Conservation (phyloP, 23 tunicate genomes). For the Clavelina lepadiformis region DNA sequence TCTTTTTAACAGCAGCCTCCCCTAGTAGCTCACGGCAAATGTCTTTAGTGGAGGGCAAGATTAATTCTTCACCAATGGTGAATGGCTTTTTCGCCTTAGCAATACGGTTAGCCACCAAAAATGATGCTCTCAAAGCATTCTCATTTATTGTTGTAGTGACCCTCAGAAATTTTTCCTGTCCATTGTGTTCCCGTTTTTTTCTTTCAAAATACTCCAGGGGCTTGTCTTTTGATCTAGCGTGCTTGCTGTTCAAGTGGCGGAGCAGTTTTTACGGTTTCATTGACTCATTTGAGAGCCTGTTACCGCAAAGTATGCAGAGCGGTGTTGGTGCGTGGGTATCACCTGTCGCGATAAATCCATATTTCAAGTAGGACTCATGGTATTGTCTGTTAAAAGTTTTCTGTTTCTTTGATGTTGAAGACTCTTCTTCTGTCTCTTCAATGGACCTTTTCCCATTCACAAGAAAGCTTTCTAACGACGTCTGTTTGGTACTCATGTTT, state of each 20-base stretch:
- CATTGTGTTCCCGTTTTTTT: slow-evolving; percentile 15
- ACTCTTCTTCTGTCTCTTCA: too few relatives aligned
- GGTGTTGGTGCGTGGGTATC: slow-evolving; percentile 23
- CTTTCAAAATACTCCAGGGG: slow-evolving; percentile 37
- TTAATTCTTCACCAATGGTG: slow-evolving; percentile 28
- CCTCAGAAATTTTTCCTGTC: slow-evolving; percentile 16
- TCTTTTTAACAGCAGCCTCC: slow-evolving; percentile 28
- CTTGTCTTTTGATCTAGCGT: slow-evolving; percentile 30
- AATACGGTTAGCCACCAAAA: slow-evolving; percentile 16
- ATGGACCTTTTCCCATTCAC: too few relatives aligned
- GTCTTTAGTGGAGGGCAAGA: slow-evolving; percentile 7
- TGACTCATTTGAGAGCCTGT: slow-evolving; percentile 13
- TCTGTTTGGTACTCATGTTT: too few relatives aligned
- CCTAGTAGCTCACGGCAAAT: slow-evolving; percentile 30
- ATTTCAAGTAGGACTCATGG: too few relatives aligned
- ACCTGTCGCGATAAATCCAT: slow-evolving; percentile 26
- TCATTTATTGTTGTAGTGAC: slow-evolving; percentile 1
- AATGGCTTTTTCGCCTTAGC: slow-evolving; percentile 22
- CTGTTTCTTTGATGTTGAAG: too few relatives aligned
- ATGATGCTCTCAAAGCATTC: slow-evolving; percentile 30
- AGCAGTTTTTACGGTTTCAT: slow-evolving; percentile 27
- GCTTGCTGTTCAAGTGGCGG: slow-evolving; percentile 26
- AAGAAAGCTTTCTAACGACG: too few relatives aligned
- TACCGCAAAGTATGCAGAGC: slow-evolving; percentile 22
- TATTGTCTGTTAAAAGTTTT: too few relatives aligned